phyloP scores from a whole-genome alignment of 2,113 vertebrate species.

The Cochlearius cochlearius region DNA sequence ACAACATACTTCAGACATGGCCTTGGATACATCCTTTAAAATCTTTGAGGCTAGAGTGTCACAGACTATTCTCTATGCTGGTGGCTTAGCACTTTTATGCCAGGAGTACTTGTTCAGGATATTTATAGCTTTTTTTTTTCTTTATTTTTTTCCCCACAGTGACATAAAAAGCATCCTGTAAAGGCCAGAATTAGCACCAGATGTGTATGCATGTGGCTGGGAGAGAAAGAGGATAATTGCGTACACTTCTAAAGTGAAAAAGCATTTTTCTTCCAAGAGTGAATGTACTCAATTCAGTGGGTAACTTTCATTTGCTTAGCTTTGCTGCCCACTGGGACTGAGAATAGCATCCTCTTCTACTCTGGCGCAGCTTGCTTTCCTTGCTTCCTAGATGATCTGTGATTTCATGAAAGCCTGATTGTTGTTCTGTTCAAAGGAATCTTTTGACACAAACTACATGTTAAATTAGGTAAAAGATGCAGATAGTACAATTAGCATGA shows the following conservation, averaged over 20 bases:
- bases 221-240: neutral
- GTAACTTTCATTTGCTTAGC: neutral
- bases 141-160: rapidly evolving
- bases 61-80: neutral
- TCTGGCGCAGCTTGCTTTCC: neutral
- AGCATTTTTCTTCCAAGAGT: neutral
- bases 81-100: neutral
- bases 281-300: neutral
- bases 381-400: neutral
- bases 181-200: neutral
- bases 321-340: neutral
- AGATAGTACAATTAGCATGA: neutral
- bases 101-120: neutral
- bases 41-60: neutral
- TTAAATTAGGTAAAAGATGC: neutral
- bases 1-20: neutral
- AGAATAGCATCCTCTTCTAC: neutral
- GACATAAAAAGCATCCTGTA: neutral
- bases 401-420: neutral
- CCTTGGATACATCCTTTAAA: neutral
- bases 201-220: neutral
- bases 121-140: neutral
- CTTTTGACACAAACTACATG: neutral
- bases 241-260: neutral
- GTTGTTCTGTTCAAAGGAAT: neutral